These are phyloP conservation scores for Bilobella aurantiaca DNA, from an alignment of 1,140 invertebrate genomes.

Conservation along the genomic window DNA sequence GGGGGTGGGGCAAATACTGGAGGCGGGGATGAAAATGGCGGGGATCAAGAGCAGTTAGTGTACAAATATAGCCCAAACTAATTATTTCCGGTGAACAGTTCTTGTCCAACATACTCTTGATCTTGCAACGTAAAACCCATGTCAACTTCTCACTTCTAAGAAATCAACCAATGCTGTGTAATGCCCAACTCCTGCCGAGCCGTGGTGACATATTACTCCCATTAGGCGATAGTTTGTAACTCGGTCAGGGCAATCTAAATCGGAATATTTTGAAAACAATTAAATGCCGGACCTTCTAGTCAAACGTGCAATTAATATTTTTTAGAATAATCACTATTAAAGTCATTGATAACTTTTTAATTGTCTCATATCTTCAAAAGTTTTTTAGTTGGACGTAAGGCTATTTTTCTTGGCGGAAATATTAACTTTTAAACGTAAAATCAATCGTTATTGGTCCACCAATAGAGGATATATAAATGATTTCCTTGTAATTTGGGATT, in stretches of 20 bases:
- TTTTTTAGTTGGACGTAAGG: too few species aligned
- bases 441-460: too few species aligned
- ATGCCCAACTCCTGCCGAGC: slow-evolving; percentile 87
- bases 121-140: too few species aligned
- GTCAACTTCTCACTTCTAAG: too few species aligned
- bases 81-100: too few species aligned
- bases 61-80: background rate
- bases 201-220: slow-evolving; percentile 95
- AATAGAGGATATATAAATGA: too few species aligned
- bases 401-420: too few species aligned
- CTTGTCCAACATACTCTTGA: too few species aligned
- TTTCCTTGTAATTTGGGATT: too few species aligned
- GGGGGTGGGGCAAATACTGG: too few species aligned
- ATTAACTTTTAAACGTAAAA: too few species aligned
- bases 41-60: background rate
- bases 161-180: slow-evolving; percentile 95
- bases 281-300: background rate
- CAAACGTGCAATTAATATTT: background rate
- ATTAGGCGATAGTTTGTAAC: slow-evolving; percentile 68
- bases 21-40: too few species aligned
- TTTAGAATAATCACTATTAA: background rate
- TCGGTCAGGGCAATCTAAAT: background rate
- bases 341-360: background rate
- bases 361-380: background rate
- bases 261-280: background rate